Evolutionary conservation across 1,140 invertebrate genomes (phyloP), one percentile per base, ranked within the genome.

Genomic region (Glomeris maerens): DNA sequence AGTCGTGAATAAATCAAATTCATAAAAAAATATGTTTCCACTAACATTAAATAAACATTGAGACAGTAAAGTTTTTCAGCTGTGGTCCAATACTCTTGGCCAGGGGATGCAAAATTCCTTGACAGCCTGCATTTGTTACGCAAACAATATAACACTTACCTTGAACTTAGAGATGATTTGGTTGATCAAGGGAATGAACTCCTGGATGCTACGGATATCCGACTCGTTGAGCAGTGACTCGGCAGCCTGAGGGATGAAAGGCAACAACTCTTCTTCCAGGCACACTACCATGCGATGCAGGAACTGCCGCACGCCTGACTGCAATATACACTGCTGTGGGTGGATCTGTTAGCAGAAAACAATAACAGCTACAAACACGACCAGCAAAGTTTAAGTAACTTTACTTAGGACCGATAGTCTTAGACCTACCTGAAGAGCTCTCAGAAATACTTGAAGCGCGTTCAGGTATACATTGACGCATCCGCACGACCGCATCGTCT

Each of bases 261-360:
- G 74, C n/a, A 78, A 54, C 13, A 78, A 63, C 55, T 76, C 73
- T 26, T 64, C 66, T 54, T 75, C 74, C 41, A 78, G 55, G 60
- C 76, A 78, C 20, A 78, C 74, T 4, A 78, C 72, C 67, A 78
- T 71, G 21, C 76, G 65, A 58, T 78, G 76, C 44, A 78, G 60
- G 56, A 72, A 74, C 60, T 77, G 74, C 2, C 75, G 60, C 14
- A 78, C 65, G 20, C 71, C 65, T 60, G 57, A 60, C 44, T 67
- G 63, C 3, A 71, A 42, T 1, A 59, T 46, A 22, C 53, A 46
- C 41, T 59, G 47, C 38, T 65, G 57, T n/a, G n/a, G n/a, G 31
- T 63, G 57, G 14, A 55, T 57, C 27, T 61, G 48, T 62, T 63
- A 48, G 10, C 27, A 38, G 47, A 45, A 56, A 44, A 42, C 23